Percentiles rank a stretch among this genome's conserved stretches.
Conservation (phyloP, 1,140 invertebrate species). For the Drosophila neocordata region DNA sequence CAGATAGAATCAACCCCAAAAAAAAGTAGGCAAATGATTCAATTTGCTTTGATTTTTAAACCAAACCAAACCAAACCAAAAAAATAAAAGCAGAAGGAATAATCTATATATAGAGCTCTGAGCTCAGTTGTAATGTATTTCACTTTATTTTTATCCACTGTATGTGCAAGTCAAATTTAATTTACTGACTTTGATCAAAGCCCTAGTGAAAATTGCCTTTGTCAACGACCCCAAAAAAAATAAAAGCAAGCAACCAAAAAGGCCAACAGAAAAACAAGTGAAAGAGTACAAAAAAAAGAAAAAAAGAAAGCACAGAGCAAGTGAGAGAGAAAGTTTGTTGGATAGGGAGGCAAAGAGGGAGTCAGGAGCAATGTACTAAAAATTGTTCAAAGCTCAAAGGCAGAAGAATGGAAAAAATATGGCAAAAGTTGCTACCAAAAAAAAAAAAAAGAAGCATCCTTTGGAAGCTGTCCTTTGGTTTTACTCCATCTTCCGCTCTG, state of each 20-base stretch:
- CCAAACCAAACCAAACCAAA: neutral
- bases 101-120: slow-evolving; percentile 10
- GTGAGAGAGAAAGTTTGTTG: neutral
- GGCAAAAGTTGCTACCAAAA: slow-evolving; percentile 53
- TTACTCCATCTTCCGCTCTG: neutral
- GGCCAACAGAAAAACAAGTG: neutral
- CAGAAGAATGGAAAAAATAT: slow-evolving; percentile 43
- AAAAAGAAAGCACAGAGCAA: neutral
- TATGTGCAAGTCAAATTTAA: slow-evolving; percentile 66
- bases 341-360: neutral
- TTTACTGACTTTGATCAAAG: slow-evolving; percentile 77
- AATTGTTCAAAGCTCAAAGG: slow-evolving; percentile 55
- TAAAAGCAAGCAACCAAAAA: slow-evolving; percentile 5
- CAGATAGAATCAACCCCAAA: neutral
- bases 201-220: slow-evolving; percentile 66
- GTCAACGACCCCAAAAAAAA: slow-evolving; percentile 42
- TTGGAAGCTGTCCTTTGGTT: too few species aligned
- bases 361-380: slow-evolving; percentile 48
- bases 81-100: neutral
- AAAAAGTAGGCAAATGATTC: slow-evolving; percentile 7
- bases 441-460: neutral
- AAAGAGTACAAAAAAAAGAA: neutral
- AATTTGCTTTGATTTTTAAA: slow-evolving; percentile 5
- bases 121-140: slow-evolving; percentile 12
- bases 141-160: slow-evolving; percentile 9